Conservation (phyloP, 2,113 vertebrate genomes). For the Elephas maximus region DNA sequence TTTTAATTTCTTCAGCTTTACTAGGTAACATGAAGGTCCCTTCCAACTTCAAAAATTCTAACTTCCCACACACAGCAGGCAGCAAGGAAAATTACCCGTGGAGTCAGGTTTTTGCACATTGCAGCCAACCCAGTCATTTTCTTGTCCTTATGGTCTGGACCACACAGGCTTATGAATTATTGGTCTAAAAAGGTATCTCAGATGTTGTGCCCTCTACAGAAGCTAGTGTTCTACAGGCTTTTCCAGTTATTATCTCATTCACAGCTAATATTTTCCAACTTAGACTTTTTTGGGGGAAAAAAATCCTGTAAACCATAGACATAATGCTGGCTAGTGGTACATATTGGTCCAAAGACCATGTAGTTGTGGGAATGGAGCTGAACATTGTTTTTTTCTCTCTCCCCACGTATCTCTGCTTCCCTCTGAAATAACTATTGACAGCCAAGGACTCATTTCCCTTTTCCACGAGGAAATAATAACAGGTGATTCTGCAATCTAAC, state of each 20-base stretch:
- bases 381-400: not conserved
- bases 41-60: not conserved
- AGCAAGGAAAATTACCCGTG: not conserved
- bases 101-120: not conserved
- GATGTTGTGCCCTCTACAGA: not conserved
- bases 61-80: not conserved
- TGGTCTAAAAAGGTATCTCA: not conserved
- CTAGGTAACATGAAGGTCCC: not conserved
- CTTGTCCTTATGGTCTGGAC: not conserved
- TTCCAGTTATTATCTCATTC: not conserved
- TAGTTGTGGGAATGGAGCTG: constrained; percentile 19
- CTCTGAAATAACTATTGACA: not conserved
- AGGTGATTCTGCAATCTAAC: not conserved
- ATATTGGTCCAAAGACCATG: not conserved
- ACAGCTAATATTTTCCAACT: not conserved
- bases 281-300: not conserved
- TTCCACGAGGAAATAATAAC: constrained; percentile 17
- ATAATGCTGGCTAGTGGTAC: not conserved
- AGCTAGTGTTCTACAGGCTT: not conserved
- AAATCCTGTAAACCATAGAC: not conserved
- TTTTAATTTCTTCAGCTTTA: constrained; percentile 32
- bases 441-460: constrained; percentile 25
- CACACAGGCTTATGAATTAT: not conserved
- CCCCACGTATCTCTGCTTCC: fast-evolving
- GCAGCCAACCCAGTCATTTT: not conserved